These are phyloP conservation scores for Dexiosoma caninum DNA, from an alignment of 2,888 invertebrate genomes.

Conservation along the genomic window DNA sequence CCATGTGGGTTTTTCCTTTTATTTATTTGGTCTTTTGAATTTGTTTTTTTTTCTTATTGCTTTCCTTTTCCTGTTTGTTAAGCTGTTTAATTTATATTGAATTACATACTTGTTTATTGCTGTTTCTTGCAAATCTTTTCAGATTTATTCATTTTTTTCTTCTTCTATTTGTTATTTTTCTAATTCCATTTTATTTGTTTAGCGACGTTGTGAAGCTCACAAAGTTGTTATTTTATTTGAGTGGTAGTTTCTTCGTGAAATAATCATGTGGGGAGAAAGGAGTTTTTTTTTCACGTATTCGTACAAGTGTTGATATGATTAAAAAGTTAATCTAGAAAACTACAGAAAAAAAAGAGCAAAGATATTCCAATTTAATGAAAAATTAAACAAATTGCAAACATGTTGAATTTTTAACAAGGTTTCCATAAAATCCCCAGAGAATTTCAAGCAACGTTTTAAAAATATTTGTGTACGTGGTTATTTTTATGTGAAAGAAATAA, in stretches of 20 bases:
- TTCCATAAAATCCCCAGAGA: too few species aligned
- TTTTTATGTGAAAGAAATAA: too few species aligned
- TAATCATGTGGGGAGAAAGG: background rate
- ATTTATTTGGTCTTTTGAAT: background rate
- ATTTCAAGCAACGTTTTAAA: too few species aligned
- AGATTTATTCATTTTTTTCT: background rate
- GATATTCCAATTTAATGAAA: conserved; percentile 5
- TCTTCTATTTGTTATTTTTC: background rate
- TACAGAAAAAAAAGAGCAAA: background rate
- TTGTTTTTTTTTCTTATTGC: background rate
- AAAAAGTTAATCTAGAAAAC: conserved; percentile 7
- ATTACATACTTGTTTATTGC: conserved; percentile 41
- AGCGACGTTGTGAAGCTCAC: background rate
- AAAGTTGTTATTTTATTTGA: background rate
- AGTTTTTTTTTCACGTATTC: background rate
- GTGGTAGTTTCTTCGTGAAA: background rate
- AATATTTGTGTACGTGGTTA: too few species aligned
- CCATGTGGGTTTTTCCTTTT: background rate
- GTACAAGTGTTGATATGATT: conserved; percentile 24
- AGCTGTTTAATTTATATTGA: conserved; percentile 38
- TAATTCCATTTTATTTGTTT: background rate
- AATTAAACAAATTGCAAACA: background rate
- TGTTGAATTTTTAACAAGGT: conserved; percentile 1
- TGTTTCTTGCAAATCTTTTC: background rate
- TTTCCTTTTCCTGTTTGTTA: background rate